Base-by-base conservation (phyloP, 2,888 invertebrate genomes). In the Frankliniella intonsa region DNA sequence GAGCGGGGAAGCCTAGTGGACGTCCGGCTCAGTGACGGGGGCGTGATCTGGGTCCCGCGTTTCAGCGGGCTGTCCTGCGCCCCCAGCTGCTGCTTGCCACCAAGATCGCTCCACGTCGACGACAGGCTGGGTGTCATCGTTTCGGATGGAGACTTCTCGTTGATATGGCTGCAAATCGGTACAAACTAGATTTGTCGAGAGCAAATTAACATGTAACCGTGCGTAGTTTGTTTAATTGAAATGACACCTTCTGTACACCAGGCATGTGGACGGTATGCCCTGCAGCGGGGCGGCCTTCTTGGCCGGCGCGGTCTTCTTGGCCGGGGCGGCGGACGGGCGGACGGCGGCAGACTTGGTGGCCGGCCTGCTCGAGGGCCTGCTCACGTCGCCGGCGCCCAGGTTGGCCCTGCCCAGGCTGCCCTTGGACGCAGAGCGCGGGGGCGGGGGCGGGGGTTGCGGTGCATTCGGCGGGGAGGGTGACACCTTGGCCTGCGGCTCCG, bases 61-160 rank as follows among this genome's bases (percentile, higher is more conserved):
- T 22, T 25, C 22, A 12, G 12, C 25, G 22, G 69, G 69, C 69
- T 25, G 22, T 9, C 22, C 62, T 62, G 11, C 14, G n/a, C 62
- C 62, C 62, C 69, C 5, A 38, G 38, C 38, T 38, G 38, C 69
- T 76, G 22, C 69, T 76, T 76, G 69, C 11, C 69, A 25, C 25
- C 25, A 12, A 76, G 69, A 22, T 12, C 69, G 69, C 69, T 76
- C 69, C 69, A 76, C 25, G 69, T 76, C 22, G 69, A 76, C 69
- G 22, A 76, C 10, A 25, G 10, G 25, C 25, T 22, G 12, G 69
- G 69, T 25, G 69, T 76, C 22, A 76, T 22, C 69, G 69, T 76
- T 22, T 76, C 69, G 22, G 69, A 76, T 25, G 69, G 69, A 11
- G 69, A 76, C 69, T 76, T 76, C 22, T 76, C 69, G 22, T 76